These are phyloP conservation scores for Synanceia verrucosa DNA, from an alignment of 2,797 vertebrate genomes.

Conservation along the genomic window DNA sequence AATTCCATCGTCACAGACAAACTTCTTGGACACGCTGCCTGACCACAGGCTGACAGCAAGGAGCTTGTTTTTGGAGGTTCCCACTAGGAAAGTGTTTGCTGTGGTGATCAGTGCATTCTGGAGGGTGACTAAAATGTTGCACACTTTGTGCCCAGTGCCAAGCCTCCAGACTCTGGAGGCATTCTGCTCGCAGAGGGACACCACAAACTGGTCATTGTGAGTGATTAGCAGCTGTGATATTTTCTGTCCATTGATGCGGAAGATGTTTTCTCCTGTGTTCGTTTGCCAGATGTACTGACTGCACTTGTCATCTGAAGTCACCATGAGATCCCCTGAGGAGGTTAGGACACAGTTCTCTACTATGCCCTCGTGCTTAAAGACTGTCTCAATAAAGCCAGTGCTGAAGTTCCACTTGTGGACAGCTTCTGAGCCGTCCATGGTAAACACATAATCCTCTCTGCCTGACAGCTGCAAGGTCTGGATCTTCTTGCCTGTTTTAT, in stretches of 20 bases:
- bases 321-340: conserved; percentile 95
- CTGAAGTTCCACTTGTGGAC: conserved; percentile 99
- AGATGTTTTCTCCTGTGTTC: conserved; percentile 93
- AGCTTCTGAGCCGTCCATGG: conserved; percentile 94
- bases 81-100: conserved; percentile 97
- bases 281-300: conserved; percentile 99
- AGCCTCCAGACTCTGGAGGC: conserved; percentile 98
- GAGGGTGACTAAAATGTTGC: conserved; percentile 97
- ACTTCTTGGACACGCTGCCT: conserved; percentile 98
- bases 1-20: conserved; percentile 95
- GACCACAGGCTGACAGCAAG: conserved; percentile 98
- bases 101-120: conserved; percentile 96
- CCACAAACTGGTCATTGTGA: conserved; percentile 99
- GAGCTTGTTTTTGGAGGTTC: conserved; percentile 95
- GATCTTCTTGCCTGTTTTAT: conserved; percentile 98
- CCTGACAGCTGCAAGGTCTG: conserved; percentile 90
- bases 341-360: conserved; percentile 98
- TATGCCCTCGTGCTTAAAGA: conserved; percentile 95
- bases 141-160: conserved; percentile 96
- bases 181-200: conserved; percentile 98
- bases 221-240: conserved; percentile 98
- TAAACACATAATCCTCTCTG: conserved; percentile 96
- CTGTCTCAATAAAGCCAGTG: conserved; percentile 96
- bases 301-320: conserved; percentile 96
- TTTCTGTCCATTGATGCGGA: conserved; percentile 95